A percentile compares a stretch with the other conserved stretches of the same genome.
Conservation (phyloP, 2,113 vertebrate species). For the Pollimyrus isidori region DNA sequence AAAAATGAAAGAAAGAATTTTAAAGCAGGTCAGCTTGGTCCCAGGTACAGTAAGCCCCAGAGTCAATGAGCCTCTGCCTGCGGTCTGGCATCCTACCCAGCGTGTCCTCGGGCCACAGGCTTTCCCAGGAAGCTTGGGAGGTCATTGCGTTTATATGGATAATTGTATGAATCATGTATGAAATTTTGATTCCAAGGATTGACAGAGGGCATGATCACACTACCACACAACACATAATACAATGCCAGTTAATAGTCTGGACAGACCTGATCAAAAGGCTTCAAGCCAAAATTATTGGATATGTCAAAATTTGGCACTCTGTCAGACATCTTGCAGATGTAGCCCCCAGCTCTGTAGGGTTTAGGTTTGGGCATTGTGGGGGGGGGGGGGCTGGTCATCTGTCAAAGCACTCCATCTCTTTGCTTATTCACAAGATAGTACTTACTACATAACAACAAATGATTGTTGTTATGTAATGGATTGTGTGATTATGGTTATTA, state of each 20-base stretch:
- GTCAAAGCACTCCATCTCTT: background rate
- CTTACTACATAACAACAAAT: background rate
- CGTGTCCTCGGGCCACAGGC: background rate
- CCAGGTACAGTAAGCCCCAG: background rate
- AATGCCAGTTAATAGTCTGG: background rate
- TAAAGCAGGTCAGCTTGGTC: background rate
- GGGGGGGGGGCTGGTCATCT: background rate
- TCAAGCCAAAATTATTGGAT: background rate
- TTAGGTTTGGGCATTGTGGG: no score
- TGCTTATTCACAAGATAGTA: background rate
- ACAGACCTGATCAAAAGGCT: background rate
- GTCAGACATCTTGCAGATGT: background rate
- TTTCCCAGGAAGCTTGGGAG: background rate
- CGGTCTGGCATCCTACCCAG: background rate
- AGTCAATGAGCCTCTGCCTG: background rate
- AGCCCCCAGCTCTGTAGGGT: no score
- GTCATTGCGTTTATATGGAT: background rate
- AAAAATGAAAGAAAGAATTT: background rate
- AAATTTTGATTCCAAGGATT: background rate
- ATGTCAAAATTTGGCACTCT: background rate
- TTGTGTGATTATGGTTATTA: background rate
- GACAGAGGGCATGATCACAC: background rate
- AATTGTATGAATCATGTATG: background rate
- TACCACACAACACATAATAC: background rate
- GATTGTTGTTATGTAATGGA: no score